Base-by-base conservation (phyloP, 2,797 vertebrate species). In the Malurus leucopterus region DNA sequence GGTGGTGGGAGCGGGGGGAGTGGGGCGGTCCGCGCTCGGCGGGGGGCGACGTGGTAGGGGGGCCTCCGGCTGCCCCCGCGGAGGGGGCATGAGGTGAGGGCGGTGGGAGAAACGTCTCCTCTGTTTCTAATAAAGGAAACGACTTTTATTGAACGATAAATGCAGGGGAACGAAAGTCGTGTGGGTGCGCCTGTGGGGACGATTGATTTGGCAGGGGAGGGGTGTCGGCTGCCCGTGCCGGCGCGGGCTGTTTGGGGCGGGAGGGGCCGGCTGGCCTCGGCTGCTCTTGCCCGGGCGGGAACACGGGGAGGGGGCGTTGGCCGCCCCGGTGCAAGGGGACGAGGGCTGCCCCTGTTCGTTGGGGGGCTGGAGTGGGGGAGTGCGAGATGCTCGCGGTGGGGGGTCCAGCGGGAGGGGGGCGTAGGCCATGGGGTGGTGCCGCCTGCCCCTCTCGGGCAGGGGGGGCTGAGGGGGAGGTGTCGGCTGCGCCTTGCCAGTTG, bases 121-220 rank as follows among this genome's bases (percentile, higher is more conserved):
- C 93, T 92, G 92, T 88, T 95, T 95, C 91, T 92, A 95, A 92
- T 92, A 93, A 95, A 95, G 89, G 91, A 93, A 95, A 72, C 86
- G 86, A 84, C 89, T 93, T 93, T 92, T 90, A 93, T 90, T 84
- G 91, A 92, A 91, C 88, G 88, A 92, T 90, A 90, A 90, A 90
- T 84, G 87, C 78, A 75, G 70, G 91, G 84, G 89, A 87, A 85
- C 67, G 79, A 88, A 91, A 89, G 91, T 78, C 86, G 77, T 84
- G 84, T 62, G 77, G 89, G 77, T 76, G 68, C 69, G 59, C 75
- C 32, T 49, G 79, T 65, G 89, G 83, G 74, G 79, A 77, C 63
- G 82, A 89, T 46, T 55, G 85, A 82, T 86, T 75, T 19, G 54
- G 76, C 26, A 30, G 55, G 32, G 44, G 47, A 44, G 62, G 71